These are phyloP conservation scores for Leucophenga varia DNA, from an alignment of 1,140 invertebrate species.

Conservation along the genomic window DNA sequence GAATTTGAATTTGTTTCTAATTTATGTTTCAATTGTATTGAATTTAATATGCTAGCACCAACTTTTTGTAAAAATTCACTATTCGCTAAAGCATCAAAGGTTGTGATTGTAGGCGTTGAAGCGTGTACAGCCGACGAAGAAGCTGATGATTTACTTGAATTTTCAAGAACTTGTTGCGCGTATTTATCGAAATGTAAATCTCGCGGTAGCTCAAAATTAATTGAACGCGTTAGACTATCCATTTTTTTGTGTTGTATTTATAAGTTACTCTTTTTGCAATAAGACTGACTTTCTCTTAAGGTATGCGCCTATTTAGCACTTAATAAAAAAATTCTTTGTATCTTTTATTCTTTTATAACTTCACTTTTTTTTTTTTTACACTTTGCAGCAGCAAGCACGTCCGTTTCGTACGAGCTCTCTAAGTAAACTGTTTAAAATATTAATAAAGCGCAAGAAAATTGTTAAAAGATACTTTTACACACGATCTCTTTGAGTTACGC, in stretches of 20 bases:
- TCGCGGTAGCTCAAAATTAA: constrained; percentile 46
- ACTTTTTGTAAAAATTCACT: constrained; percentile 46
- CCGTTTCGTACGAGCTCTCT: constrained; percentile 29
- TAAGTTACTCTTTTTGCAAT: background rate
- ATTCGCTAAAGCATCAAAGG: constrained; percentile 20
- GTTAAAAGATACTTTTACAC: too few relatives aligned
- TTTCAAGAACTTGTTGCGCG: constrained; percentile 44
- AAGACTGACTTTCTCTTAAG: constrained; percentile 8
- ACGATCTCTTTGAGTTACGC: too few relatives aligned
- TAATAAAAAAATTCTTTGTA: constrained; percentile 8
- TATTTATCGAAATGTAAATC: constrained; percentile 47
- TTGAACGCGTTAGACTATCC: constrained; percentile 41
- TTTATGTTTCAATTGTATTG: constrained; percentile 38
- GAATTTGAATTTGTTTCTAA: constrained; percentile 12
- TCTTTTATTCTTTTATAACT: background rate
- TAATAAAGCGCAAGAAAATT: too few relatives aligned
- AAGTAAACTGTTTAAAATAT: constrained; percentile 47
- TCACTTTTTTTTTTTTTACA: too few relatives aligned
- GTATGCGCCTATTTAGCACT: constrained; percentile 3
- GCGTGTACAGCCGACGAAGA: constrained; percentile 10
- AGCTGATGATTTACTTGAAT: constrained; percentile 24
- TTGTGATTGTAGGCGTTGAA: constrained; percentile 40
- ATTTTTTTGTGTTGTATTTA: constrained; percentile 32
- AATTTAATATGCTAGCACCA: constrained; percentile 42
- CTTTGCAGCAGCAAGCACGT: constrained; percentile 33